Conservation (phyloP, 2,113 vertebrate species). For the Muscicapa adusta region DNA sequence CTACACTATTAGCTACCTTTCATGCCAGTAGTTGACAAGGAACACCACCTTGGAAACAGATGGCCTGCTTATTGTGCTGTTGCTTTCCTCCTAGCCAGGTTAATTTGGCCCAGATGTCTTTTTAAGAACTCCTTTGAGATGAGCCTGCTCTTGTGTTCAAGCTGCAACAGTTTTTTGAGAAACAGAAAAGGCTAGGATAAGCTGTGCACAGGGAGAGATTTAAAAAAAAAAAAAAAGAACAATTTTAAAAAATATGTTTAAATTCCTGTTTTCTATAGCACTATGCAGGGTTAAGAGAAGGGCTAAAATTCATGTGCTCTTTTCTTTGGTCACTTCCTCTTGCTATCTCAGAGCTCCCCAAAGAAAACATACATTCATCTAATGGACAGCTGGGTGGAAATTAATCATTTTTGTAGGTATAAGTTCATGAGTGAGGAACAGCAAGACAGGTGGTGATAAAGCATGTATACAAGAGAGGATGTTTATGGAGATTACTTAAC, state of each 20-base stretch:
- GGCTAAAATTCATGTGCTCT: background rate
- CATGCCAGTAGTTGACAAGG: background rate
- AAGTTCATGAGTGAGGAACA: background rate
- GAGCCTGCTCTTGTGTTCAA: background rate
- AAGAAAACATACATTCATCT: background rate
- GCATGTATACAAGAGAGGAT: background rate
- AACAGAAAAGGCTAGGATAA: background rate
- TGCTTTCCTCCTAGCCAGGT: background rate
- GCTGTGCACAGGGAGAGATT: background rate
- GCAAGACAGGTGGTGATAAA: background rate
- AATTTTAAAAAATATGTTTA: background rate
- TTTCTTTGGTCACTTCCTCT: background rate
- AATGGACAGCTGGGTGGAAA: background rate
- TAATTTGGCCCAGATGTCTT: background rate
- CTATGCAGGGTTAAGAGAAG: background rate
- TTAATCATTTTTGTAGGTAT: background rate
- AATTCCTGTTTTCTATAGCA: background rate
- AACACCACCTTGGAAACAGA: background rate
- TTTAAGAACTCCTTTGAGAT: background rate
- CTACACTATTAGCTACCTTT: background rate
- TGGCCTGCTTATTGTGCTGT: background rate
- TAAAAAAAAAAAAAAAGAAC: background rate
- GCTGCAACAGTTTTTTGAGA: background rate
- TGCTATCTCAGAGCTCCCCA: background rate
- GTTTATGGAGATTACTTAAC: constrained; percentile 9